Conservation (phyloP, 2,797 vertebrate species). For the Pyrocephalus nanus region DNA sequence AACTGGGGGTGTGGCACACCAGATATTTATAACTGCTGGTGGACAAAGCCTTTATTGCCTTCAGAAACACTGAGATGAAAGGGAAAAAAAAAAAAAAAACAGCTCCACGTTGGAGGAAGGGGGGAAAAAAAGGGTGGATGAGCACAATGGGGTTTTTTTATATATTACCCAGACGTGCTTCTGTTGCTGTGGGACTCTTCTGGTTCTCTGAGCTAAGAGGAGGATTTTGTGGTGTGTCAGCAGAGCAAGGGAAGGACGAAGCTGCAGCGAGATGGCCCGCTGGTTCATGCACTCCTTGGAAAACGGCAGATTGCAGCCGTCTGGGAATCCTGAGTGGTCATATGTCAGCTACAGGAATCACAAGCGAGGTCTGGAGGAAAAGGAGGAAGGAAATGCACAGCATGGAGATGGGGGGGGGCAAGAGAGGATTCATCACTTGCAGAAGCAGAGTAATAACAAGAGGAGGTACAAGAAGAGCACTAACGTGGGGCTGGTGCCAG, state of each 20-base stretch:
- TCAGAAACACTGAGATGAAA: slow-evolving; percentile 23
- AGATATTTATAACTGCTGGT: slow-evolving; percentile 20
- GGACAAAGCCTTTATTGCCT: slow-evolving; percentile 25
- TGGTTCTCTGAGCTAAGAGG: not conserved
- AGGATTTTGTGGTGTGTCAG: not conserved
- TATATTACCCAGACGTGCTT: not conserved
- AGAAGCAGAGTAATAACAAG: not conserved
- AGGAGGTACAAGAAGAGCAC: not conserved
- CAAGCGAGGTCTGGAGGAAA: not conserved
- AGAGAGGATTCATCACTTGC: not conserved
- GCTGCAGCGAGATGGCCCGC: not conserved
- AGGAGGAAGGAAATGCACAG: not conserved
- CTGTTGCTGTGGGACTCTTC: not conserved
- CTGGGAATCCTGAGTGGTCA: slow-evolving; percentile 12
- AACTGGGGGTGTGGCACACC: not conserved
- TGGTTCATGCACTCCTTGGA: slow-evolving; percentile 55
- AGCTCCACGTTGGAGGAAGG: not conserved
- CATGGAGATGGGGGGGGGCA: not conserved
- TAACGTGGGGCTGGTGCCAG: not conserved
- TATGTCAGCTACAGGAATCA: slow-evolving; percentile 1
- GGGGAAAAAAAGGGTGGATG: not conserved
- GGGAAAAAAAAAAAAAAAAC: not conserved
- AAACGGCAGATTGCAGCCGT: slow-evolving; percentile 56
- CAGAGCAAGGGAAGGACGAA: not conserved
- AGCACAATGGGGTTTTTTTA: not conserved